Base-by-base conservation (phyloP, 1,140 invertebrate genomes). In the Cydia amplana region DNA sequence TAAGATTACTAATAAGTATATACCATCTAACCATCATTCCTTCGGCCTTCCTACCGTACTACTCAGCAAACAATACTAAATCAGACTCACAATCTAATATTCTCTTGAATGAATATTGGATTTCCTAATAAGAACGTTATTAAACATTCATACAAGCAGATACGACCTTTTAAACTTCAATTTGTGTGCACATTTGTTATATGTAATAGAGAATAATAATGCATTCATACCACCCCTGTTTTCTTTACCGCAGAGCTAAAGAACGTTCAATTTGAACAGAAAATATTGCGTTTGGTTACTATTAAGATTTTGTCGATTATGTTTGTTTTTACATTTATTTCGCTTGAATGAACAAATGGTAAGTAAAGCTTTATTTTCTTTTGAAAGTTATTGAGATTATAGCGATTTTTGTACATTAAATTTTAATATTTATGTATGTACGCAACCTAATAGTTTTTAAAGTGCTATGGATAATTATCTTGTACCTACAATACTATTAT, bases 31-130 rank as follows among this genome's bases (percentile, higher is more conserved):
- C 36, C 43, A 46, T 12, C 12, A 46, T 16, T 46, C 43, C 43
- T 46, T 46, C 43, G 43, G 43, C 49, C 49, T 4, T 60, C 55
- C n/a, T 23, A 23, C 4, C n/a, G 12, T 55, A 18, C 36, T 55
- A 60, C 20, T 60, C 18, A 60, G 20, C 55, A 60, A 60, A 60
- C 55, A 60, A 60, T 23, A 60, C 55, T 23, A 23, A 60, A 60
- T 60, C 23, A 12, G 55, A 60, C 20, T 23, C 12, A 9, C 20
- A 60, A 60, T 60, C 9, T 60, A 60, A 60, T 60, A 60, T 60
- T 60, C 55, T 12, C 55, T 60, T 23, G n/a, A 23, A 60, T 60
- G 18, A 60, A 60, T 60, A 60, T 60, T 60, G 5, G 7, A 60
- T 60, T 20, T n/a, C 55, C 9, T 12, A 60, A 60, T 60, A 60